These are phyloP conservation scores for Epinephelus lanceolatus DNA, from an alignment of 2,113 vertebrate species.

Conservation along the genomic window DNA sequence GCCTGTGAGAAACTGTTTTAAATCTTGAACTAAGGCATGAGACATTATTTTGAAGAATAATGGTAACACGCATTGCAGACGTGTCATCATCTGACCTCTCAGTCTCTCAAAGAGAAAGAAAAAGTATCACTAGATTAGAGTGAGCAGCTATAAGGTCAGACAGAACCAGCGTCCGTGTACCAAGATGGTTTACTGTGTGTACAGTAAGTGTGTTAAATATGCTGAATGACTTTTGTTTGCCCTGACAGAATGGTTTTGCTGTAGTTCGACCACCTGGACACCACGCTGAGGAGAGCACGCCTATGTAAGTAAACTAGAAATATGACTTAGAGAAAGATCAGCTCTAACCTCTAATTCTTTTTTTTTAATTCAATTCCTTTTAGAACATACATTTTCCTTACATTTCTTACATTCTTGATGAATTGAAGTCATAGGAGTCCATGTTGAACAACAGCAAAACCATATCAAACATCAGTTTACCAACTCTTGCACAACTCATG, in stretches of 20 bases:
- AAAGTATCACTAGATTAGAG: not conserved
- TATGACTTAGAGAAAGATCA: not conserved
- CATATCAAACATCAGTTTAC: too few species aligned
- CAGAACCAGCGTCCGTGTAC: not conserved
- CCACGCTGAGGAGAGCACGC: slow-evolving; percentile 96
- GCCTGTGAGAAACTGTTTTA: not conserved
- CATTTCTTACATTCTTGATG: not conserved
- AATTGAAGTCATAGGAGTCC: too few species aligned
- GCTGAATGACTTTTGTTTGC: slow-evolving; percentile 14
- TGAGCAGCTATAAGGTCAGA: not conserved
- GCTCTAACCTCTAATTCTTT: too few species aligned
- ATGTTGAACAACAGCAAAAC: too few species aligned
- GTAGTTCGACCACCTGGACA: slow-evolving; percentile 97
- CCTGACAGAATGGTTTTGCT: slow-evolving; percentile 94
- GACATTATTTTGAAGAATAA: not conserved
- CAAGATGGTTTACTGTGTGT: not conserved
- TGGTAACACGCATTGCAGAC: not conserved
- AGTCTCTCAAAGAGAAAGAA: not conserved
- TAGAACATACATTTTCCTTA: not conserved
- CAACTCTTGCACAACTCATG: too few species aligned
- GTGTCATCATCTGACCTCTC: not conserved
- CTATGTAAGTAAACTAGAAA: slow-evolving; percentile 88
- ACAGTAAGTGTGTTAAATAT: not conserved
- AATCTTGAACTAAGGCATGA: not conserved
- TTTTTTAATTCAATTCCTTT: not conserved